These are phyloP conservation scores for Prosapia bicincta DNA, from an alignment of 2,888 invertebrate species.

Conservation along the genomic window DNA sequence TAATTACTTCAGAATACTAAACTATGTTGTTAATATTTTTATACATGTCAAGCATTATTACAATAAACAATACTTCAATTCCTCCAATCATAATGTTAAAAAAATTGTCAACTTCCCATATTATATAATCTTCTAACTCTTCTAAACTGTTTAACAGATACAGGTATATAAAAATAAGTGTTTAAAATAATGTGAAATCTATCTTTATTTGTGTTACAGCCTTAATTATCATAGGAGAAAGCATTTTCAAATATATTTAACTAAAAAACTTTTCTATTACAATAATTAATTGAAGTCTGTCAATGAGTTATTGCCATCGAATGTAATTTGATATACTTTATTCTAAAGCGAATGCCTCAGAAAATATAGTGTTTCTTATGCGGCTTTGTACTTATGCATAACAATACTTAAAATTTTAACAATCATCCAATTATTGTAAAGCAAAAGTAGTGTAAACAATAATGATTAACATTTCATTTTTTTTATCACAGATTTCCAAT, in stretches of 20 bases:
- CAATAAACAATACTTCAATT: no score
- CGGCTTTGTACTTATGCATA: not conserved
- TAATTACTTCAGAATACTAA: no score
- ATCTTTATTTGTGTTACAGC: slow-evolving; percentile 2
- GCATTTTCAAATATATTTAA: not conserved
- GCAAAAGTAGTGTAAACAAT: not conserved
- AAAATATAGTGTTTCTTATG: not conserved
- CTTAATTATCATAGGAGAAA: not conserved
- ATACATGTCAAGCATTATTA: no score
- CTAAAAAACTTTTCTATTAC: not conserved
- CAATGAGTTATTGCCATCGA: not conserved
- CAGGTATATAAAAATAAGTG: no score
- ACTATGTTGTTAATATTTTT: no score
- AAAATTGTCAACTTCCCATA: no score
- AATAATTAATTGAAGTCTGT: not conserved
- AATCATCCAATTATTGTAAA: not conserved
- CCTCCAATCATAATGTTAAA: no score
- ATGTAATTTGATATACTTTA: not conserved
- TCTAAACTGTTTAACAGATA: no score
- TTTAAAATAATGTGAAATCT: no score
- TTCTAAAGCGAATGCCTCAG: not conserved
- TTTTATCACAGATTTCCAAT: not conserved
- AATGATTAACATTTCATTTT: not conserved
- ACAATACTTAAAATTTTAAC: not conserved
- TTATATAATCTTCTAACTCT: no score